Evolutionary conservation across 2,113 vertebrate species (phyloP), one percentile per base, ranked within the genome.

Genomic region (Erinaceus europaeus): DNA sequence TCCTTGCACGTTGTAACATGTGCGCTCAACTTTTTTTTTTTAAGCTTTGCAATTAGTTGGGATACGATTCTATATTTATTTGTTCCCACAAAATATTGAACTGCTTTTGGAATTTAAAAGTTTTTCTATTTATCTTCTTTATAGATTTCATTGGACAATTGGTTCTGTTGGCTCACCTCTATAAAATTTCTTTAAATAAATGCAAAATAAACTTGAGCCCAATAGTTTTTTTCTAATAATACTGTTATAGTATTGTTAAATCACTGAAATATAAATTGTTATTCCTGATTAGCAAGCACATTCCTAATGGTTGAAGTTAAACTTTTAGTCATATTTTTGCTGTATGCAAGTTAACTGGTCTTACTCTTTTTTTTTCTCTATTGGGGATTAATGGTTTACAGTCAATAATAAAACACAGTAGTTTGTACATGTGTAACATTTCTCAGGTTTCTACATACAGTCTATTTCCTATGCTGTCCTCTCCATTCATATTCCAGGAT

Each of bases 11-110:
- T n/a, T n/a, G n/a, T n/a, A n/a, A n/a, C n/a, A n/a, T n/a, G n/a
- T n/a, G n/a, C n/a, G n/a, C n/a, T n/a, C n/a, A n/a, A n/a, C n/a
- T 18, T 87, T 74, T 87, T 44, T 53, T 78, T 87, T 53, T 90
- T 83, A 67, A 50, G 15, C 14, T 17, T 53, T 64, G 53, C 48
- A 84, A 15, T 25, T 67, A 34, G 25, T 68, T 83, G 65, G 44
- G n/a, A 32, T 48, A n/a, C 29, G 13, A 68, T 85, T 91, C 82
- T 79, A 62, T 88, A 73, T 73, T 87, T 46, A 44, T 85, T 88
- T 84, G 32, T 81, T 77, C 11, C 32, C 71, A 83, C 82, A 62
- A 52, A 48, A 61, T 55, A 50, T 62, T n/a, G 73, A 87, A 38
- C 34, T 82, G 27, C 27, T 14, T 86, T 76, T 90, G 23, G 42